A percentile compares a stretch with the other conserved stretches of the same genome.
These are phyloP conservation scores for Rhagoletis zephyria DNA, from an alignment of 1,140 invertebrate genomes.

Conservation along the genomic window DNA sequence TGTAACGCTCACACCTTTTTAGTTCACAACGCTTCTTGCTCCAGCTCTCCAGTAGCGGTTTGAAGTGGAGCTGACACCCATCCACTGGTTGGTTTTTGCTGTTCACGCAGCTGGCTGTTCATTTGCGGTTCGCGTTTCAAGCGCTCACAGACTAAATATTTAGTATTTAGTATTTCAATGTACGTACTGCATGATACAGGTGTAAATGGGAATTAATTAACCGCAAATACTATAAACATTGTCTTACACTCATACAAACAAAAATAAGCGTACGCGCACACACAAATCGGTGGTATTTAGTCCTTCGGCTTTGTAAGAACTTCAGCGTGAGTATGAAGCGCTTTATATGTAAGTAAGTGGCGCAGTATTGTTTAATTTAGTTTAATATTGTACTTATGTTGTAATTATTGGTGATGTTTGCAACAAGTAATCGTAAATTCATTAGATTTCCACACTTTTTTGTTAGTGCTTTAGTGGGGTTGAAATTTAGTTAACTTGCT, in stretches of 20 bases:
- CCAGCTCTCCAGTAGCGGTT: too few species aligned
- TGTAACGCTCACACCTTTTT: background rate
- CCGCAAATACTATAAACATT: constrained; percentile 72
- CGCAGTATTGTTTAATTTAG: background rate
- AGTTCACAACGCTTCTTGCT: too few species aligned
- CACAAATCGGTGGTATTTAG: background rate
- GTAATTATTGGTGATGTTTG: too few species aligned
- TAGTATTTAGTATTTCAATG: background rate
- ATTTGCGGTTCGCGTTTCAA: constrained; percentile 12
- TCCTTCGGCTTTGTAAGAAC: background rate
- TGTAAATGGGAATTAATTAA: constrained; percentile 73
- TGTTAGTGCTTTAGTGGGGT: too few species aligned
- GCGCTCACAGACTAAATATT: background rate
- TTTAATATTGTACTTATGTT: background rate
- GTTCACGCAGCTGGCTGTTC: background rate
- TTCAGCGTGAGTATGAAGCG: too few species aligned
- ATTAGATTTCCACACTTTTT: too few species aligned
- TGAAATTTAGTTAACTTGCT: too few species aligned
- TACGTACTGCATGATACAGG: constrained; percentile 60
- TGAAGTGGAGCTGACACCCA: background rate
- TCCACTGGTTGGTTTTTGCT: background rate
- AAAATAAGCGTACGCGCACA: background rate
- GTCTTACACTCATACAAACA: constrained; percentile 56
- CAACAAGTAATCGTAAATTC: too few species aligned
- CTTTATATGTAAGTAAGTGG: background rate